Evolutionary conservation across 2,888 invertebrate species (phyloP), one percentile per base, ranked within the genome.

Genomic region (Drosophila flavopinicola): DNA sequence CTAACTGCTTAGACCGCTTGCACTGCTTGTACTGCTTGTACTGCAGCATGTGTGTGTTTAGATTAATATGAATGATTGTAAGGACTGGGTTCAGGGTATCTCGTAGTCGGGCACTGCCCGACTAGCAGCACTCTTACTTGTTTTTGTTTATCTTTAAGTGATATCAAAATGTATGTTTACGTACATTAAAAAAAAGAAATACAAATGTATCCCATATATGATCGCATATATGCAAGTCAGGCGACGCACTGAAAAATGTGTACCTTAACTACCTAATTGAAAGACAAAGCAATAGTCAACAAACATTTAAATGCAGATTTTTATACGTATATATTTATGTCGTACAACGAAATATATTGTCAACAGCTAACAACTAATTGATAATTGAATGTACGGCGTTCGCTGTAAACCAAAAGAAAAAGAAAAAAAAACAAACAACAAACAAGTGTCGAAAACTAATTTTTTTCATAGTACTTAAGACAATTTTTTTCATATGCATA

Each of bases 321-420:
- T 20, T 20, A 20, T 20, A 20, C 20, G 20, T 45, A 23, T 54
- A 24, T 29, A 61, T 35, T 66, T 41, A 23, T 48, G 32, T 80
- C 66, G 75, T 80, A 67, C 47, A 63, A 53, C 64, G 58, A 65
- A 54, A 32, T 20, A 17, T 54, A 27, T 38, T 20, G 39, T 11
- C 17, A 38, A 13, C n/a, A 20, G 23, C 11, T 13, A n/a, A 30
- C 20, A 23, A 23, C 13, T 15, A 10, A 11, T 25, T 3, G 25
- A 27, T 27, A 23, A 15, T 27, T 32, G 17, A 23, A 47, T 24
- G 39, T 35, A 27, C 29, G 37, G 67, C 59, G 58, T 58, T 48
- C 37, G 66, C 61, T 70, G 35, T 57, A 51, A 74, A 64, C 67
- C 58, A 47, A 69, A 80, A 59, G 59, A 10, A 37, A 17, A 27